Base-by-base conservation (phyloP, 2,797 vertebrate genomes). In the Gymnoscopelus microlampas region DNA sequence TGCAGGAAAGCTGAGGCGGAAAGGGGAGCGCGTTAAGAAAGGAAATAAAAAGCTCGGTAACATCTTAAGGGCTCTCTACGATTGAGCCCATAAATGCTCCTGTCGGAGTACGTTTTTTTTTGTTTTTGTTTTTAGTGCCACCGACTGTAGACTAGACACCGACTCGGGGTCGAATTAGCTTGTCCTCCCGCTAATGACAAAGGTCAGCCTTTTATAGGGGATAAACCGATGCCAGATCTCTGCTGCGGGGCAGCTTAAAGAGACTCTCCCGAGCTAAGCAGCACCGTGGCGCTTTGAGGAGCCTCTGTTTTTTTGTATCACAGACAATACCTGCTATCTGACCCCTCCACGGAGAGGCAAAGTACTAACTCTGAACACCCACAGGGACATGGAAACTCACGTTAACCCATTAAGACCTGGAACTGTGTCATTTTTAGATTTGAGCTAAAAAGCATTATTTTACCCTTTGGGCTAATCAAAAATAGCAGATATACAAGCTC, bases 171-270 rank as follows among this genome's bases (percentile, higher is more conserved):
- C 60, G 69, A 74, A 78, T 76, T 69, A 80, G 74, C 53, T 69
- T 75, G 9, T 35, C 29, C 53, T 66, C 64, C 64, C 78, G 78
- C 70, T 76, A 76, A 84, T 76, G 70, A 73, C 69, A 76, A 81
- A 86, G 76, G 77, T 82, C 73, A 80, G 70, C 63, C 55, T 3
- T 81, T 88, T 79, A 81, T 75, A 51, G 68, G 57, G 72, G 60
- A 76, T 83, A 71, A 69, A 82, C 71, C 79, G 70, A 59, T 79
- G 71, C 66, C 74, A 82, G 65, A 82, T 84, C 65, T 69, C 62
- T 60, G 84, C 83, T 69, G 69, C 74, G 57, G 68, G 73, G 73
- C 76, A 73, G 32, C 70, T 48, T 75, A 44, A 19, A 19, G 1
- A 44, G 39, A 44, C 63, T 73, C 68, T 79, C 74, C 47, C 7